Base-by-base conservation (phyloP, 2,113 vertebrate species). In the Rallus limicola region DNA sequence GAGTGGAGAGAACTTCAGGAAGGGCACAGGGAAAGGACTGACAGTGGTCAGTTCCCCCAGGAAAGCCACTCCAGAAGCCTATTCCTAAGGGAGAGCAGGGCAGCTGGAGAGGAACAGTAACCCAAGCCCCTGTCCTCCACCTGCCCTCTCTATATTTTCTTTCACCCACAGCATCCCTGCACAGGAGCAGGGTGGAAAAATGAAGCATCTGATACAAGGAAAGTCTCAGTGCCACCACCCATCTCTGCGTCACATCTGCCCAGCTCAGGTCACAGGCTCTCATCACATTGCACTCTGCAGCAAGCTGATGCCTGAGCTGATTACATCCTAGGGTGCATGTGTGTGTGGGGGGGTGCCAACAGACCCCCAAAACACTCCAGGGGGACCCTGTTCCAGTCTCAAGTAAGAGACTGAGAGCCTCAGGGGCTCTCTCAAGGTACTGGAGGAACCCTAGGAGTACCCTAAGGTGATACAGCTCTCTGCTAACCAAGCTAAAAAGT, bases 231-330 rank as follows among this genome's bases (percentile, higher is more conserved):
- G 25, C 78, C 25, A 0, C 75, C 3, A 1, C 63, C 81, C 92
- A 96, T 95, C 97, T 97, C 84, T 92, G 88, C 63, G 76, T 92
- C 89, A 90, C 81, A 93, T 95, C 87, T 5, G 46, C 26, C 31
- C 50, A 0, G 91, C 96, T 97, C 92, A 77, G 88, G 76, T 95
- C 93, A 82, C 91, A 76, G 88, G 87, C 9, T 14, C 65, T 97
- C 67, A 89, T 93, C 89, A 76, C 67, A 0, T 91, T 91, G 95
- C 93, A 91, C 46, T 14, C 0, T 0, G 72, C 11, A 3, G 56
- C 6, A 0, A 74, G 76, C 42, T 40, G 81, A 50, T 40, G 20
- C 52, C 83, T 4, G 7, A 24, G 56, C 25, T 55, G 81, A 70
- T 59, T 71, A 44, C 34, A 69, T 69, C 53, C 56, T 69, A 5